Evolutionary conservation across 2,797 vertebrate species (phyloP).

Genomic region (Buceros bicornis): DNA sequence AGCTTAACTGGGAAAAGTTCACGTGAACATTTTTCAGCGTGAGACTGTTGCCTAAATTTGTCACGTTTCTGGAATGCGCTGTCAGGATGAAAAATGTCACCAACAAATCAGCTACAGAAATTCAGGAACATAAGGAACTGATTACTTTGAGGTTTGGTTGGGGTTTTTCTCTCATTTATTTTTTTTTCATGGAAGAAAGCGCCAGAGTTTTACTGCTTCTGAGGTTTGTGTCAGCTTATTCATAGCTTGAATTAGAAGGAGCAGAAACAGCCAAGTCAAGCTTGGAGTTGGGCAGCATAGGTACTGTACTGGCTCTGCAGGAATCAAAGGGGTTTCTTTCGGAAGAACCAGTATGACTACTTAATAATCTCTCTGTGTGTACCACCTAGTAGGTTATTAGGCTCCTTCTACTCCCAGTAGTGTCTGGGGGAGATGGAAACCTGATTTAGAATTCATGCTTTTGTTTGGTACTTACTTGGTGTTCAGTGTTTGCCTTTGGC

Average conservation of each 20-base stretch:
- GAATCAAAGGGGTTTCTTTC: not conserved
- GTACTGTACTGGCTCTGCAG: not conserved
- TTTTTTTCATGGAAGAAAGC: not conserved
- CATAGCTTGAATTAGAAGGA: not conserved
- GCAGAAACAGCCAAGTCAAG: not conserved
- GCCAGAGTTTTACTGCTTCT: not conserved
- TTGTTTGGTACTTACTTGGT: not conserved
- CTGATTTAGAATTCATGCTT: not conserved
- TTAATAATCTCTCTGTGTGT: not conserved
- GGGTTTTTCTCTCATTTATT: too few relatives aligned
- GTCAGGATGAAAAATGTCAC: constrained; percentile 73
- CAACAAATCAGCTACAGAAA: constrained; percentile 31
- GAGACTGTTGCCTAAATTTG: constrained; percentile 34
- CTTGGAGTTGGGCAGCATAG: not conserved
- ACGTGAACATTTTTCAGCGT: constrained; percentile 62
- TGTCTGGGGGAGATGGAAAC: not conserved
- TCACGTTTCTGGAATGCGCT: constrained; percentile 57
- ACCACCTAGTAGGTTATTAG: not conserved
- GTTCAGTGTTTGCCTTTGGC: not conserved
- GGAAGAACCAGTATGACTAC: not conserved
- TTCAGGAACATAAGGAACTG: constrained; percentile 14
- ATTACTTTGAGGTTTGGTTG: not conserved
- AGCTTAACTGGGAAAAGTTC: constrained; percentile 58
- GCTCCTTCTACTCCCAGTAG: not conserved
- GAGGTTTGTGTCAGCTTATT: not conserved